phyloP scores from a whole-genome alignment of 2,888 invertebrate genomes.

The Cheilosia variabilis region DNA sequence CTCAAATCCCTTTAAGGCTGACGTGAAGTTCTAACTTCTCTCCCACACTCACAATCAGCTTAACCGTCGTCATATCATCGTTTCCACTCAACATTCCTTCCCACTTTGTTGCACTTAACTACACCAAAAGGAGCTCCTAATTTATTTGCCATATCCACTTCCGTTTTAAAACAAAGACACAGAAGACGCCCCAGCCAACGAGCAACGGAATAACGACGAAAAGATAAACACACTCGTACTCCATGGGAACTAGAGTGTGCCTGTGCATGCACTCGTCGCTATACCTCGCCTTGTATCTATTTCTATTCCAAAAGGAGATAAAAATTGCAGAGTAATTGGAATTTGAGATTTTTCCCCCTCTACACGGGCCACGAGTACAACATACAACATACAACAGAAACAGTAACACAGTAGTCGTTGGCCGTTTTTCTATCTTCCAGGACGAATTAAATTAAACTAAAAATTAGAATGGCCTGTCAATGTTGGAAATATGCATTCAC shows the following conservation, averaged over 20 bases:
- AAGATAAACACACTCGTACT: constrained; percentile 44
- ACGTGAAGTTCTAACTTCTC: constrained; percentile 7
- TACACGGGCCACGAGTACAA: constrained; percentile 64
- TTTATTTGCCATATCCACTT: constrained; percentile 70
- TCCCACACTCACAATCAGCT: constrained; percentile 30
- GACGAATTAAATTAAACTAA: constrained; percentile 53
- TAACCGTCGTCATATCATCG: constrained; percentile 48
- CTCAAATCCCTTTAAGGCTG: background rate
- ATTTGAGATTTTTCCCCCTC: constrained; percentile 44
- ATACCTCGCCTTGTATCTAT: background rate
- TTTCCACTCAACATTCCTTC: constrained; percentile 39
- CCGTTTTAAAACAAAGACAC: constrained; percentile 28
- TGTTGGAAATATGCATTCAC: constrained; percentile 34
- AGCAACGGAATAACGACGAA: constrained; percentile 28
- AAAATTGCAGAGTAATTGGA: constrained; percentile 54
- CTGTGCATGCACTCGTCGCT: background rate
- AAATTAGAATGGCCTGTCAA: constrained; percentile 23
- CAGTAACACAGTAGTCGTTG: background rate
- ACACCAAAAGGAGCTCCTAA: constrained; percentile 60
- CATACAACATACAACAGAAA: constrained; percentile 29
- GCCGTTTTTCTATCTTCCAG: constrained; percentile 26
- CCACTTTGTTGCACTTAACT: constrained; percentile 59
- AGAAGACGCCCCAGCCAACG: background rate
- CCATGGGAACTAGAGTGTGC: constrained; percentile 13
- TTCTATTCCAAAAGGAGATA: constrained; percentile 14